Evolutionary conservation across 1,140 invertebrate genomes (phyloP).

Genomic region (Hormaphis cornu): DNA sequence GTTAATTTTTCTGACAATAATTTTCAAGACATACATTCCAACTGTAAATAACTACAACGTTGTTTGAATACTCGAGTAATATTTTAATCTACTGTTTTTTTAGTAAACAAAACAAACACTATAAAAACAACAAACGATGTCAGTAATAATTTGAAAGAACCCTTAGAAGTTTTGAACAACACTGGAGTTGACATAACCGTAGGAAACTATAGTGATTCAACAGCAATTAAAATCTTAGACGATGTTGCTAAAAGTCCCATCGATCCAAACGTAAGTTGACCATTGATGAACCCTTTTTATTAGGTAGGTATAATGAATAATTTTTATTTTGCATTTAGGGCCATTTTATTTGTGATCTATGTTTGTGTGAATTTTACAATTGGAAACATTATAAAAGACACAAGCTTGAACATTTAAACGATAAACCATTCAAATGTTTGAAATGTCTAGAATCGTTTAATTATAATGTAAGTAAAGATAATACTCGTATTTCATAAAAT

Average conservation of each 20-base stretch:
- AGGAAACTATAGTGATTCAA: constrained; percentile 3
- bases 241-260: constrained; percentile 8
- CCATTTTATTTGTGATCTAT: constrained; percentile 24
- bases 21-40: not conserved
- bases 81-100: not conserved
- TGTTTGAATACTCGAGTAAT: not conserved
- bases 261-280: not conserved
- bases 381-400: constrained; percentile 12
- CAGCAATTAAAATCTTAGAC: constrained; percentile 13
- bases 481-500: not conserved
- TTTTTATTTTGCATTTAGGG: not conserved
- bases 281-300: not conserved
- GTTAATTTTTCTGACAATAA: not conserved
- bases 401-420: constrained; percentile 19
- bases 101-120: not conserved
- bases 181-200: not conserved
- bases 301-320: not conserved
- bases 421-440: constrained; percentile 23
- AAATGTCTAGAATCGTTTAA: constrained; percentile 18
- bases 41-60: not conserved
- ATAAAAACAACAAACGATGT: not conserved
- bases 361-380: constrained; percentile 11
- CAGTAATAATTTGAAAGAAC: not conserved
- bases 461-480: constrained; percentile 12
- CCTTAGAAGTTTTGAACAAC: not conserved